Base-by-base conservation (phyloP, 64 coral and sea anemone species). In the Stichodactyla mertensii region DNA sequence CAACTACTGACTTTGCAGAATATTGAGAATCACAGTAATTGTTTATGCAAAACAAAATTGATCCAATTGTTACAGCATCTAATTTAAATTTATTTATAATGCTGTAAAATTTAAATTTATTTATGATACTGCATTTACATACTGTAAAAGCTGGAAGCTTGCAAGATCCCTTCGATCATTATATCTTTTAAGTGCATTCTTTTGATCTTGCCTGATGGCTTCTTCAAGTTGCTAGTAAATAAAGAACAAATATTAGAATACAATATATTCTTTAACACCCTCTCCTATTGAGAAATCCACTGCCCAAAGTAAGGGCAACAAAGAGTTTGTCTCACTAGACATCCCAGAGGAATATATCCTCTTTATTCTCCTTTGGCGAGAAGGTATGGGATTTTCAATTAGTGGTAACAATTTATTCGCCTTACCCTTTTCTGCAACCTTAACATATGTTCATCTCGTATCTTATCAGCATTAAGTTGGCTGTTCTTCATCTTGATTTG, bases 401-500 rank as follows among this genome's bases (percentile, higher is more conserved):
- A 82, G 8, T 51, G 28, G 79, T 82, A 52, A 82, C 18, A 18
- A 28, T 1, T 28, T 28, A 10, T 45, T 45, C 3, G 0, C 12
- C 85, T 98, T 95, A 98, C 96, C 88, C 90, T 98, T 83, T 79
- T 82, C 64, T 98, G 92, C 16, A 98, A 83, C 83, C 93, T 89
- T 27, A 98, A 67, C 4, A 98, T 64, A 56, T 98, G 87, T 80
- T 87, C 87, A 58, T 98, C 96, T 66, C 93, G 87, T 22, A 91
- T 88, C 57, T 98, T 98, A 16, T 94, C 90, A 59, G 89, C 88
- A 89, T 98, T 83, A 54, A 77, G 27, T 79, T 95, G 80, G 12
- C 61, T 82, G 55, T 98, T 94, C 85, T 95, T 98, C 97, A 99
- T 99, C 56, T 99, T 89, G 26, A 99, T 83, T 71, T 99, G 97